Percentiles rank a stretch among this genome's conserved stretches.
Conservation (phyloP, 2,888 invertebrate species). For the Xestia ashworthii region DNA sequence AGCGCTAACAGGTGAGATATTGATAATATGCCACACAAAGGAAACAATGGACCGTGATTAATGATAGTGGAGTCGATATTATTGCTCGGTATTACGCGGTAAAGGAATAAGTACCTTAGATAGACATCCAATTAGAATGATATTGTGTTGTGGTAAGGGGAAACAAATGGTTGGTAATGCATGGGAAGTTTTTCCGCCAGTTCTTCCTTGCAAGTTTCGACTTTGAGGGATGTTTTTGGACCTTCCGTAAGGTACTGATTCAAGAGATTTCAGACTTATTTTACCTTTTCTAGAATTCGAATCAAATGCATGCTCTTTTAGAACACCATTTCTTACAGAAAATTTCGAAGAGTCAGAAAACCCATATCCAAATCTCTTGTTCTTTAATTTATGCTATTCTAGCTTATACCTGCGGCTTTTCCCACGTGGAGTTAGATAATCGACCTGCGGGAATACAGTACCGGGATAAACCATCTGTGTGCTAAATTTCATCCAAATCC, state of each 20-base stretch:
- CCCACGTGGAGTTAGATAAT: no score
- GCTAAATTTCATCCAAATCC: no score
- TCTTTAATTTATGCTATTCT: neutral
- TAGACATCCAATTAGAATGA: constrained; percentile 28
- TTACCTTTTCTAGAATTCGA: neutral
- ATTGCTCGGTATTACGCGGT: constrained; percentile 23
- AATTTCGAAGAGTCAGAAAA: neutral
- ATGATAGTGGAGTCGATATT: constrained; percentile 50
- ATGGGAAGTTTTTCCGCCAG: neutral
- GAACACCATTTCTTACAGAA: neutral
- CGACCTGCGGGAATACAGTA: no score
- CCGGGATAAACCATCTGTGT: no score
- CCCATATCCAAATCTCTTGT: neutral
- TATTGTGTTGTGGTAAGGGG: neutral
- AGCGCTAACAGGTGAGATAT: constrained; percentile 86
- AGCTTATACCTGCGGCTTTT: no score
- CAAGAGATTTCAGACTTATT: neutral
- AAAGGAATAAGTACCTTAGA: constrained; percentile 24
- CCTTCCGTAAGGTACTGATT: no score
- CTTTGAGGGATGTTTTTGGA: neutral
- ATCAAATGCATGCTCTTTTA: neutral
- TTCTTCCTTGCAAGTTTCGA: neutral
- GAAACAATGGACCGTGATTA: constrained; percentile 45
- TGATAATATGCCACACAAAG: constrained; percentile 54
- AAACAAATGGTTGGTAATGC: constrained; percentile 8